Conservation (phyloP, 2,113 vertebrate species). For the Sinosuthora webbiana region DNA sequence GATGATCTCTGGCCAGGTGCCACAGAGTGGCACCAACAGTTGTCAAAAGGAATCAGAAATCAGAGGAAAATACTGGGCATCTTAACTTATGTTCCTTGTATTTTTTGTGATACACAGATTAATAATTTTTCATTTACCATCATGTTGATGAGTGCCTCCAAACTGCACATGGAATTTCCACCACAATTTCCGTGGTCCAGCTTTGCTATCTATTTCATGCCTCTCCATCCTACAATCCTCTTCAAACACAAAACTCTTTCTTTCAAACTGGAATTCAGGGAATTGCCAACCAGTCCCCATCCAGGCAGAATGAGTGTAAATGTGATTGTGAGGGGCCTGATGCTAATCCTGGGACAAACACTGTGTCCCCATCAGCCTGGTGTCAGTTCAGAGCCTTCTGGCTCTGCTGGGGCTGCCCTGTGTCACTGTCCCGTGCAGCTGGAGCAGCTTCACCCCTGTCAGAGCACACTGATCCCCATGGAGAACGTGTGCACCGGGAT, state of each 20-base stretch:
- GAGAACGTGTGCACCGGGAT: background rate
- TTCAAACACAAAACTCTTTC: background rate
- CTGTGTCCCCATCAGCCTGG: background rate
- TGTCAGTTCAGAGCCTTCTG: background rate
- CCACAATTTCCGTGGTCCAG: background rate
- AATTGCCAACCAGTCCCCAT: background rate
- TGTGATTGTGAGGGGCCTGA: background rate
- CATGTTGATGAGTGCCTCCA: background rate
- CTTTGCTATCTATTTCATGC: accelerated
- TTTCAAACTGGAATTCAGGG: background rate
- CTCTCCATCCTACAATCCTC: background rate
- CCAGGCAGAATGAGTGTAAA: background rate
- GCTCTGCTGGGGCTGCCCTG: background rate
- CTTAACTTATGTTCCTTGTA: background rate
- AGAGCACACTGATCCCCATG: background rate
- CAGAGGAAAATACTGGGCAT: too few species aligned
- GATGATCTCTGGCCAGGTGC: background rate
- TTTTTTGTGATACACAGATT: background rate
- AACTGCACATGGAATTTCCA: background rate
- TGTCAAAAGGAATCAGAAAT: background rate
- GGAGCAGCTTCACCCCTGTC: background rate
- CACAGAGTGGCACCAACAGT: background rate
- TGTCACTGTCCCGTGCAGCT: background rate
- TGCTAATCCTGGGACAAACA: background rate
- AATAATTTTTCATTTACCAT: background rate